Conservation (phyloP, 2,888 invertebrate genomes). For the Taenaris catops region DNA sequence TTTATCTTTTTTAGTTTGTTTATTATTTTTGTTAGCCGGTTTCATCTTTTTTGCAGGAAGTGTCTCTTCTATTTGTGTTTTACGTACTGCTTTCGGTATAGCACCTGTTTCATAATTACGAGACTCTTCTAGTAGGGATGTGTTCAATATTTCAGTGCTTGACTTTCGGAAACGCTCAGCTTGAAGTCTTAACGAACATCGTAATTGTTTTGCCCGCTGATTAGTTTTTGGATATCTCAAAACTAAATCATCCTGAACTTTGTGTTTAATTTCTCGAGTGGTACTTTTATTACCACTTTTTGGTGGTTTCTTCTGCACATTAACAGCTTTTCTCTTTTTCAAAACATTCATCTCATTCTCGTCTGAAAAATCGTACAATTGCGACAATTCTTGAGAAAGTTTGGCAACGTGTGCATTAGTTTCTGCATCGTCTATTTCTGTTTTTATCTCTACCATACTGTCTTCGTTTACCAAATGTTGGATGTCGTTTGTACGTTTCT, state of each 20-base stretch:
- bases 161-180: slow-evolving; percentile 53
- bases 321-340: slow-evolving; percentile 12
- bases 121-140: slow-evolving; percentile 37
- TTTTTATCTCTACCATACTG: slow-evolving; percentile 27
- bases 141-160: slow-evolving; percentile 36
- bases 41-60: slow-evolving; percentile 15
- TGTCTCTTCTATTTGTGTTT: slow-evolving; percentile 20
- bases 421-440: slow-evolving; percentile 27
- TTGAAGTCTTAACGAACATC: slow-evolving; percentile 20
- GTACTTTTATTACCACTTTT: slow-evolving; percentile 20
- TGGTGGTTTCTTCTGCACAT: neutral
- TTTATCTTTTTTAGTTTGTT: slow-evolving; percentile 21
- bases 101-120: slow-evolving; percentile 13
- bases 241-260: neutral
- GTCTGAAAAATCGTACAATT: slow-evolving; percentile 52
- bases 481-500: slow-evolving; percentile 26
- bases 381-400: slow-evolving; percentile 5
- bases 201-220: slow-evolving; percentile 18
- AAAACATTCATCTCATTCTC: slow-evolving; percentile 66
- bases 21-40: slow-evolving; percentile 23
- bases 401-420: slow-evolving; percentile 17
- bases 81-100: slow-evolving; percentile 30
- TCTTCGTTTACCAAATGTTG: slow-evolving; percentile 43
- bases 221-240: too few species aligned
- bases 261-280: neutral